phyloP scores from a whole-genome alignment of 1,140 invertebrate genomes.

The Drosophila sproati region DNA sequence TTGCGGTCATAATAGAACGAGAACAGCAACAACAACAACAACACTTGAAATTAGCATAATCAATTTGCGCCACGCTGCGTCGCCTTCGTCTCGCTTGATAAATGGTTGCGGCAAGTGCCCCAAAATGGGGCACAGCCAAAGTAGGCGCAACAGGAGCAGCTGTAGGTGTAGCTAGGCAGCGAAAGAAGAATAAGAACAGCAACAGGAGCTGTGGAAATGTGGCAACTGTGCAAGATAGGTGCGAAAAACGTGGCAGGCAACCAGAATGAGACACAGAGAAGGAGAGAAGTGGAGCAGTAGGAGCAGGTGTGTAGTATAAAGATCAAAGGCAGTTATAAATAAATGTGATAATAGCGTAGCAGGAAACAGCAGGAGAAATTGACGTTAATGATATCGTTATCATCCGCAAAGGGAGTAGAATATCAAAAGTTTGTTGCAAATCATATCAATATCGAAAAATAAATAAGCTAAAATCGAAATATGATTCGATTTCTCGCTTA shows the following conservation, averaged over 20 bases:
- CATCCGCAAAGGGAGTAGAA: background rate
- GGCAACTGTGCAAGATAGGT: background rate
- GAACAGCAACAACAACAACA: constrained; percentile 15
- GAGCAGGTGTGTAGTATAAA: background rate
- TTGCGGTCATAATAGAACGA: constrained; percentile 38
- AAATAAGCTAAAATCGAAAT: no score
- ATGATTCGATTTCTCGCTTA: no score
- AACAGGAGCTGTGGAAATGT: background rate
- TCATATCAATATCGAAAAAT: no score
- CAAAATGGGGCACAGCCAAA: constrained; percentile 38
- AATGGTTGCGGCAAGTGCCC: constrained; percentile 77
- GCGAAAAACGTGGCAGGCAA: background rate
- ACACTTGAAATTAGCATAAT: constrained; percentile 72
- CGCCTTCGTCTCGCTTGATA: constrained; percentile 71
- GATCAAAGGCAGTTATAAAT: no score
- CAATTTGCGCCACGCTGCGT: constrained; percentile 65
- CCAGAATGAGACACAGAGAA: no score
- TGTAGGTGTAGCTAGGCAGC: background rate
- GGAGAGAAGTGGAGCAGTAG: background rate
- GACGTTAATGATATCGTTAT: no score
- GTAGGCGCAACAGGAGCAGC: background rate
- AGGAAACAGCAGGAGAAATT: background rate
- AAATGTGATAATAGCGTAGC: no score
- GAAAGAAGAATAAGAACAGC: background rate
- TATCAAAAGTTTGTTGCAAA: no score